Conservation (phyloP, 2,113 vertebrate species). For the Tyto alba region DNA sequence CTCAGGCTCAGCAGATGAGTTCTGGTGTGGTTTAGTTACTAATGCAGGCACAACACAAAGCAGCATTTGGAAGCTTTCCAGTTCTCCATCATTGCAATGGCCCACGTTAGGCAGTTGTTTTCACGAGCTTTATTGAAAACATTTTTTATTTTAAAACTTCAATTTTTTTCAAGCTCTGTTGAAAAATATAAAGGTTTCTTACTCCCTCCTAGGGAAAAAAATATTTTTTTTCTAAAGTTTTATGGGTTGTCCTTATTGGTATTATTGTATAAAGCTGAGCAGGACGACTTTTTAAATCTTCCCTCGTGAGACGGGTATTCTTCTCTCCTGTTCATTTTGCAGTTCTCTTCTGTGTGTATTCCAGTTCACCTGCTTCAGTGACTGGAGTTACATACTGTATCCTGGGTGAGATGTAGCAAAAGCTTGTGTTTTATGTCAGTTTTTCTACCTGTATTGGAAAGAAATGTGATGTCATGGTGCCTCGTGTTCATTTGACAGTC, state of each 20-base stretch:
- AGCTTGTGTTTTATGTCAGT: background rate
- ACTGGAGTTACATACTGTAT: background rate
- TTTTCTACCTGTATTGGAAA: background rate
- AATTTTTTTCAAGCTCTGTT: background rate
- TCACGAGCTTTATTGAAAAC: background rate
- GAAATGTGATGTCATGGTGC: background rate
- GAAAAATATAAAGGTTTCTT: slow-evolving; percentile 7
- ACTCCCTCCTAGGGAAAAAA: background rate
- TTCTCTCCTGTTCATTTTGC: background rate
- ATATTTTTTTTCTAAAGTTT: background rate
- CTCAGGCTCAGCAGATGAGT: background rate
- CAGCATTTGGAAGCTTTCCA: background rate
- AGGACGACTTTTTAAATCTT: background rate
- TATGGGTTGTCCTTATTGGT: background rate
- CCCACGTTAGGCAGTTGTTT: background rate
- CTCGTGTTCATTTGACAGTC: background rate
- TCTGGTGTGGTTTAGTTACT: background rate
- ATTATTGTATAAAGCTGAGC: background rate
- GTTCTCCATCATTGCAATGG: background rate
- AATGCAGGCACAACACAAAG: background rate
- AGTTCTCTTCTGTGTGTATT: background rate
- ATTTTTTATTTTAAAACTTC: background rate
- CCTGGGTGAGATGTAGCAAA: background rate
- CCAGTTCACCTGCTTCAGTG: background rate
- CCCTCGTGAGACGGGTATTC: background rate